These are phyloP conservation scores for Chelonus formosanus DNA, from an alignment of 2,888 invertebrate genomes.

Conservation along the genomic window DNA sequence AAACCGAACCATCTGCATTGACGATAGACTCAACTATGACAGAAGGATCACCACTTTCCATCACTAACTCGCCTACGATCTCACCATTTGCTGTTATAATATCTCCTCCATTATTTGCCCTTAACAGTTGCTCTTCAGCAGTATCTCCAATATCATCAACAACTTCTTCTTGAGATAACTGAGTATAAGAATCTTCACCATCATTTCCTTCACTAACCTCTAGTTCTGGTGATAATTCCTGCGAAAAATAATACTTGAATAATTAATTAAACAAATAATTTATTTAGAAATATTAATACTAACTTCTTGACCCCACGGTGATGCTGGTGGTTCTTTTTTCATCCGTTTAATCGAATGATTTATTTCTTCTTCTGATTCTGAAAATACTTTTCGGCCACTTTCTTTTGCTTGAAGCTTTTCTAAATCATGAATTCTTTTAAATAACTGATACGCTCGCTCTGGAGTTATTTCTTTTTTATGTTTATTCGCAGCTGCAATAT, in stretches of 20 bases:
- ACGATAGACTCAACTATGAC: conserved; percentile 61
- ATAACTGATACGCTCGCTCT: conserved; percentile 57
- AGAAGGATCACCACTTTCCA: conserved; percentile 60
- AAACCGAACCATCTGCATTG: conserved; percentile 59
- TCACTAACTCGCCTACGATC: conserved; percentile 59
- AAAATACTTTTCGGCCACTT: conserved; percentile 47
- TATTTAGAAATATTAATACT: conserved; percentile 19
- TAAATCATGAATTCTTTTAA: conserved; percentile 58
- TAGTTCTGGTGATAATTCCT: conserved; percentile 54
- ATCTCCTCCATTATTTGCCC: conserved; percentile 49
- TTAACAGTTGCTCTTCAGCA: conserved; percentile 51
- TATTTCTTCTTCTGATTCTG: conserved; percentile 59
- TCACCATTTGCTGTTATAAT: conserved; percentile 56
- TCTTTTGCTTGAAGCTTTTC: conserved; percentile 54
- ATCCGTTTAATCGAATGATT: conserved; percentile 55
- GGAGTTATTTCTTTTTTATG: conserved; percentile 56
- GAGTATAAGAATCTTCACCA: conserved; percentile 56
- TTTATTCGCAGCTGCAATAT: conserved; percentile 61
- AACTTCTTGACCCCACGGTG: conserved; percentile 59
- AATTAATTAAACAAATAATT: background rate
- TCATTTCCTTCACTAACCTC: conserved; percentile 57
- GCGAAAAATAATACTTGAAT: background rate
- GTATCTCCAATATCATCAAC: conserved; percentile 52
- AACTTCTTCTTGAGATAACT: conserved; percentile 54
- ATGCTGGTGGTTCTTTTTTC: conserved; percentile 54